Evolutionary conservation across 1,140 invertebrate genomes (phyloP), one percentile per base, ranked within the genome.

Genomic region (Tenebrio molitor): DNA sequence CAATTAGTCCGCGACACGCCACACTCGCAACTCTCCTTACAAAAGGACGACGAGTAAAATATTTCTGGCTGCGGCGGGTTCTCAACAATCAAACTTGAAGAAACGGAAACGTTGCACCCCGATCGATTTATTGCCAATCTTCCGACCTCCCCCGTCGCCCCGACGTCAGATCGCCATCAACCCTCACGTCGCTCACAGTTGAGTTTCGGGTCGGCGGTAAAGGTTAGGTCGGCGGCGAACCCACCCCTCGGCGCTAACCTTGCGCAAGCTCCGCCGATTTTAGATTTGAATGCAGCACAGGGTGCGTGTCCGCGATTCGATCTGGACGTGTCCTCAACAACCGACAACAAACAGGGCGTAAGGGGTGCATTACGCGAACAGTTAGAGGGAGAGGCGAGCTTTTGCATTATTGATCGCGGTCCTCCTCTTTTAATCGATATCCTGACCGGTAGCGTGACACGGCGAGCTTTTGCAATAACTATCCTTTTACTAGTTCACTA

Each of bases 361-460:
- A 58, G 29, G 50, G 50, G 50, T 58, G 50, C 50, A 58, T 29
- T 58, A 58, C 23, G 23, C 23, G 23, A 58, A 39, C 29, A 33
- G 36, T 39, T 39, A 12, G 7, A 7, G 7, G 6, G 17, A n/a
- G 7, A 21, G 10, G 7, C 16, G 19, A 19, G 50, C 50, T 58
- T 58, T 58, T 58, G 21, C n/a, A 67, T 68, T 68, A 46, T 68
- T 68, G 41, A 68, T 68, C 65, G 39, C 29, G 25, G 41, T 64
- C 29, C 23, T 64, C 36, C 14, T 64, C 42, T 46, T 50, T 46
- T n/a, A 68, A 68, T 68, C 65, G 41, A 68, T 68, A 68, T 44
- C 21, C 41, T 68, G 65, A 16, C 39, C 65, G 23, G 65, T 68
- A 68, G 65, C 65, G 65, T 68, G 39, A 44, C 25, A 68, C 21